phyloP scores from a whole-genome alignment of 2,888 invertebrate species.

The Pristionchus entomophagus region DNA sequence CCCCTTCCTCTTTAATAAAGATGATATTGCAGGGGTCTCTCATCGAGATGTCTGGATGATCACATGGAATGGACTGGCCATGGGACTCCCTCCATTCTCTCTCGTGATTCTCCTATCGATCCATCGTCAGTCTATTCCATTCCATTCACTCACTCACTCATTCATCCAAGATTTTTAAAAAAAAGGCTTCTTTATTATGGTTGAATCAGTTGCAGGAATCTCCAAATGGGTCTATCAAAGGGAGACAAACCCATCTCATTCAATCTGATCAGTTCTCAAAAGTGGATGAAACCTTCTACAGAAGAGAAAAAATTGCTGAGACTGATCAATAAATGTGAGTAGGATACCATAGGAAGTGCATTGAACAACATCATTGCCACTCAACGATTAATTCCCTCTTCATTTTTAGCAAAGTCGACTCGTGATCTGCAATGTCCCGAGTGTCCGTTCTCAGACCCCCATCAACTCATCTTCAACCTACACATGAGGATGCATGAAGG shows the following conservation, averaged over 20 bases:
- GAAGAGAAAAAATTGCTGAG: constrained; percentile 26
- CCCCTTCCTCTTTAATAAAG: background rate
- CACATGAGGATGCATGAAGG: constrained; percentile 38
- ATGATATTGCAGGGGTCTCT: background rate
- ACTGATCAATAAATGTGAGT: constrained; percentile 1
- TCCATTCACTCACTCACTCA: background rate
- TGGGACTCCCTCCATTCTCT: background rate
- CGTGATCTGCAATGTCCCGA: constrained; percentile 14
- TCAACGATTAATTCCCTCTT: background rate
- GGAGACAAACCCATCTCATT: constrained; percentile 16
- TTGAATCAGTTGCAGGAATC: background rate
- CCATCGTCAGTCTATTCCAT: background rate
- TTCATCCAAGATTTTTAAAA: too few relatives aligned
- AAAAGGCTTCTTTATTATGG: background rate
- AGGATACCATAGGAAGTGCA: too few relatives aligned
- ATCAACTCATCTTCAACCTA: constrained; percentile 23
- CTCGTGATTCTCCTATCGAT: background rate
- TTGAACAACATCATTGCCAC: too few relatives aligned
- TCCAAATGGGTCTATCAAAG: background rate
- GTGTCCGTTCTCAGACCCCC: constrained; percentile 44
- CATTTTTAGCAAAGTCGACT: background rate
- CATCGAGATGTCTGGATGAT: background rate
- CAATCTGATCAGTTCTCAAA: constrained; percentile 5
- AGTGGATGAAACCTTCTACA: constrained; percentile 32
- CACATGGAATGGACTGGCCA: constrained; percentile 21